Evolutionary conservation across 2,113 vertebrate species (phyloP), one percentile per base, ranked within the genome.

Genomic region (Brachionichthys hirsutus): DNA sequence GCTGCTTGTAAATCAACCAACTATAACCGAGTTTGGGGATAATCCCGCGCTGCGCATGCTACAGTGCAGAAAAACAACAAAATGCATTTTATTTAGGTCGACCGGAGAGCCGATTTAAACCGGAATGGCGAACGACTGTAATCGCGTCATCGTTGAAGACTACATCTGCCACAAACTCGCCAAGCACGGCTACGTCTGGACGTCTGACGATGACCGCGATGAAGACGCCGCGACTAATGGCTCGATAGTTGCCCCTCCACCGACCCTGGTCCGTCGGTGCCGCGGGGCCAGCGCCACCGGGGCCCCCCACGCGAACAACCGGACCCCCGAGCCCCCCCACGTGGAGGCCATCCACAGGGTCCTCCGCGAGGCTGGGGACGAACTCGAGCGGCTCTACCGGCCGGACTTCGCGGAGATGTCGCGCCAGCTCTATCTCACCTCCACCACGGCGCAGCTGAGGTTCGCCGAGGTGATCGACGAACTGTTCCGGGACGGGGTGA

Each of bases 401-500:
- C 90, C 93, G 57, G 96, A 98, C 90, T 94, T 99, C 22, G 91
- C 92, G 52, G 94, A 97, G 75, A 95, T 99, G 93, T 94, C 95
- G 6, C 93, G 93, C 77, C 95, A 95, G 85, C 91, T 99, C 75
- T 94, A 95, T 80, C 91, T 96, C 84, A 95, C 93, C 0, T 94
- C 94, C 55, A 85, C 86, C 83, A 94, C 94, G 54, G 95, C 94
- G 67, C 91, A 93, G 71, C 82, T 91, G 62, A 91, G 94, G 75
- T 98, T 99, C 56, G 89, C 93, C 60, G 92, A 96, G 1, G 97
- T 98, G 81, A 94, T 95, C 74, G 95, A 98, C 78, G 97, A 98
- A 89, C 94, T 98, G 80, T 99, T 98, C 90, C 93, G 94, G 86
- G 97, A 98, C 9, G 97, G 95, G 11, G 93, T 98, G 62, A 99